These are phyloP conservation scores for Acanthosepion lycidas DNA, from an alignment of 2,888 invertebrate genomes.

Conservation along the genomic window DNA sequence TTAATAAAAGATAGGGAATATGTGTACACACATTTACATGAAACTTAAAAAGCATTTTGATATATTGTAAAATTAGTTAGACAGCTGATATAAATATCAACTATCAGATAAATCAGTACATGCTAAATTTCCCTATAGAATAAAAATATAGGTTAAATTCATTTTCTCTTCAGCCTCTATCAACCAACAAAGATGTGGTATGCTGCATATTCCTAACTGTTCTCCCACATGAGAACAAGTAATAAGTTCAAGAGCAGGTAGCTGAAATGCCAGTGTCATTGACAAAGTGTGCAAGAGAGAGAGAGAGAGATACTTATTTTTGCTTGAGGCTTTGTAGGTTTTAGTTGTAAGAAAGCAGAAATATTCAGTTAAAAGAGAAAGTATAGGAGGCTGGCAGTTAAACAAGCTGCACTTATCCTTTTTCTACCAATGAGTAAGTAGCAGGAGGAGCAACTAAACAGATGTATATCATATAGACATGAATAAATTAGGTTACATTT, in stretches of 20 bases:
- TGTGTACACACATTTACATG: too few species aligned
- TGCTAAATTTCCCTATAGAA: background rate
- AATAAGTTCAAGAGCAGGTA: slow-evolving; percentile 6
- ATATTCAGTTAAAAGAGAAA: background rate
- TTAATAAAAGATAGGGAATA: too few species aligned
- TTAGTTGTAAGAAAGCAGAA: background rate
- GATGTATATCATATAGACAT: too few species aligned
- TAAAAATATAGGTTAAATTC: background rate
- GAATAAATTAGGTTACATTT: too few species aligned
- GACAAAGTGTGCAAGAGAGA: background rate
- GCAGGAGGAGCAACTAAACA: background rate
- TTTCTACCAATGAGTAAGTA: background rate
- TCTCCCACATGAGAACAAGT: background rate
- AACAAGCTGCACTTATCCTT: background rate
- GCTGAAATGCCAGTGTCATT: background rate
- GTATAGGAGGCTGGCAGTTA: background rate
- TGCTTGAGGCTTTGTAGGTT: background rate
- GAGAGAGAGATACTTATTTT: background rate
- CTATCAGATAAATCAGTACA: background rate
- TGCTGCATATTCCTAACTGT: background rate
- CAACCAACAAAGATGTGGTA: slow-evolving; percentile 17
- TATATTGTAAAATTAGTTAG: background rate
- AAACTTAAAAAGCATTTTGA: too few species aligned
- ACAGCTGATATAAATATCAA: background rate
- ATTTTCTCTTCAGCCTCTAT: background rate